Evolutionary conservation across 2,113 vertebrate species (phyloP), one percentile per base, ranked within the genome.

Genomic region (Halichoerus grypus): DNA sequence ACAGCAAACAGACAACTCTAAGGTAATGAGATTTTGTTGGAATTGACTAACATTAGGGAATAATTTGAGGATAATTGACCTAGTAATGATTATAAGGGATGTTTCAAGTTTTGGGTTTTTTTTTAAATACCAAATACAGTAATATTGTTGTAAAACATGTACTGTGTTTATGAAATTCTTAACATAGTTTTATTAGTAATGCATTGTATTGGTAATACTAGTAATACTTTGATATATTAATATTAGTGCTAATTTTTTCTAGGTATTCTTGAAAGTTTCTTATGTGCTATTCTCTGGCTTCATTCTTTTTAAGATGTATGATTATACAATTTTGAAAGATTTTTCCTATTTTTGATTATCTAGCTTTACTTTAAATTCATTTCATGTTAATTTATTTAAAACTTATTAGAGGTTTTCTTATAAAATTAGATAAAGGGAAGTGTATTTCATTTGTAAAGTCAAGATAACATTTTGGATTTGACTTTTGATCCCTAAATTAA

Each of bases 401-500:
- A 31, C 69, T 33, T 16, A 80, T 55, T 84, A 87, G 19, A 67
- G 33, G 4, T 53, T 80, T 79, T 31, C 22, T 49, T 65, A 8
- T 49, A 94, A 82, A 74, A 63, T 69, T 91, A 81, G 46, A 67
- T 90, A 16, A 89, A 81, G 16, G 14, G 33, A 72, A 90, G 10
- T 74, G 22, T 33, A 63, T 76, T 95, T 74, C 16, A 69, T 39
- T 90, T 61, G 1, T 86, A 9, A 97, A 55, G 42, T 77, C 26
- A 79, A 76, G 36, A 61, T 65, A 33, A 57, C 31, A 51, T 87
- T 86, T 84, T 94, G 13, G 24, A 65, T 91, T 88, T 89, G 7
- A 80, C 39, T 92, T 95, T 95, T 95, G 55, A 94, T 67, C 15
- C 7, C 11, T 9, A 93, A 83, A 22, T 76, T 81, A 76, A 72